Base-by-base conservation (phyloP, 2,888 invertebrate genomes). In the Myopa testacea region DNA sequence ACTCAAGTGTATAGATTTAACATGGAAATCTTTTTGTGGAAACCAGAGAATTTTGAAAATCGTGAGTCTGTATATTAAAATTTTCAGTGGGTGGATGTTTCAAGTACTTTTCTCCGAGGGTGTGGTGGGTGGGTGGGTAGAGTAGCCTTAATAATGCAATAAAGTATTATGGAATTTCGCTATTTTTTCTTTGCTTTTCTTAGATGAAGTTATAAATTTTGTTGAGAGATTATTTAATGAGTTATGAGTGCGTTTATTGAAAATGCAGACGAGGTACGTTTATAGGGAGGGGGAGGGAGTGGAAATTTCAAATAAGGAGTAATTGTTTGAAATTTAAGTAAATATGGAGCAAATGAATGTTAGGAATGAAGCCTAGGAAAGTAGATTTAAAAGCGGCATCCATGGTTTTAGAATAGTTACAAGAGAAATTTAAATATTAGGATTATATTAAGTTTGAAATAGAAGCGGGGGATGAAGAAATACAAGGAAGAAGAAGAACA, bases 161-260 rank as follows among this genome's bases (percentile, higher is more conserved):
- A 45, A 45, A 45, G 45, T 45, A 45, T 45, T 45, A 8, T 55
- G 55, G 16, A n/a, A 55, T 5, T 1, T 16, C 14, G 55, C 1
- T 19, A 12, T 19, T 62, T 60, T 14, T 38, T 73, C 12, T 58
- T 62, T 45, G 40, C 14, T 45, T 3, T 37, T 55, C 58, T 34
- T 34, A 40, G 4, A 38, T 45, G 26, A n/a, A 52, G 74, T 63
- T 74, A 74, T 78, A 79, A 78, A 80, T 80, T 67, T 78, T 76
- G 62, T 73, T 40, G 74, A 78, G 78, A 78, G 80, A 80, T 80
- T 80, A 79, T 79, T 75, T 78, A 77, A 78, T 80, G 78, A 80
- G 70, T 80, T 79, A 80, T 78, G 80, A 76, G 78, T 63, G 40
- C 67, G 73, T 75, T 77, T 78, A 80, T 78, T 78, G 78, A 78